Conservation (phyloP, 2,888 invertebrate genomes). For the Diarsia mendica region DNA sequence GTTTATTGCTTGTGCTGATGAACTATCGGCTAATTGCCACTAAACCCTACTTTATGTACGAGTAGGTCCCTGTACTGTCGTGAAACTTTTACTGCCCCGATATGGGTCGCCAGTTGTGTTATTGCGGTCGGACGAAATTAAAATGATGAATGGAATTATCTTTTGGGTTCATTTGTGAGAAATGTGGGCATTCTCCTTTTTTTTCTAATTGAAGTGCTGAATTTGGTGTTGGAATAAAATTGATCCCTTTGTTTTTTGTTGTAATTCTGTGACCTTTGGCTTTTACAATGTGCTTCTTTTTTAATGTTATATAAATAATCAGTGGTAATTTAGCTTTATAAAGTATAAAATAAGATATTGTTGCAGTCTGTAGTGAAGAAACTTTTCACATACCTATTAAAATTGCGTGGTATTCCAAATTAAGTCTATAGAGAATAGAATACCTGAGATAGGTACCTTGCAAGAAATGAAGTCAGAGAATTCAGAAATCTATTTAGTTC, state of each 20-base stretch:
- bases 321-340: too few relatives aligned
- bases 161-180: slow-evolving; percentile 6
- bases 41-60: slow-evolving; percentile 60
- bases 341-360: too few relatives aligned
- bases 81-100: slow-evolving; percentile 55
- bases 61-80: slow-evolving; percentile 27
- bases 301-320: too few relatives aligned
- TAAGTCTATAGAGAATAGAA: too few relatives aligned
- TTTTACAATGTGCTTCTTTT: neutral
- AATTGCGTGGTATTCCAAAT: too few relatives aligned
- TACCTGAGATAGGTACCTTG: neutral
- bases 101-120: slow-evolving; percentile 52
- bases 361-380: too few relatives aligned
- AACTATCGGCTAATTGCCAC: slow-evolving; percentile 70
- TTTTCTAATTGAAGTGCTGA: slow-evolving; percentile 16
- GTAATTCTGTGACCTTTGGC: neutral
- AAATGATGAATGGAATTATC: slow-evolving; percentile 46
- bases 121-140: slow-evolving; percentile 44
- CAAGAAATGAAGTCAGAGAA: slow-evolving; percentile 26
- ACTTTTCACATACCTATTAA: too few relatives aligned
- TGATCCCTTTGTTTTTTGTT: neutral
- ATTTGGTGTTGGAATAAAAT: neutral
- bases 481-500: slow-evolving; percentile 23
- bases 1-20: slow-evolving; percentile 68
- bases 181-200: slow-evolving; percentile 21